Evolutionary conservation across 2,797 vertebrate species (phyloP), one percentile per base, ranked within the genome.

Genomic region (Linurgus olivaceus): DNA sequence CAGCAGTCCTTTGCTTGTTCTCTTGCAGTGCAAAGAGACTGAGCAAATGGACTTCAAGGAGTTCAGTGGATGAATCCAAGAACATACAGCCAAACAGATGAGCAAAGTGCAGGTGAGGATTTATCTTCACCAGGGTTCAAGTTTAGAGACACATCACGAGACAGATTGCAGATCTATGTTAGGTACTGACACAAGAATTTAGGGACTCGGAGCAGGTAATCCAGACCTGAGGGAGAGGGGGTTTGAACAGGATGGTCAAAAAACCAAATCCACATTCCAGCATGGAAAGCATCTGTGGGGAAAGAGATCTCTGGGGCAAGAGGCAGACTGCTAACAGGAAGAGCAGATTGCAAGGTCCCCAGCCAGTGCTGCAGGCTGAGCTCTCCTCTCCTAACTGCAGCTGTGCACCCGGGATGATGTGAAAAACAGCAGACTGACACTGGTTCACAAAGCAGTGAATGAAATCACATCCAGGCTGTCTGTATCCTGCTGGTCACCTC

Each of bases 351-450:
- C 45, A 48, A 5, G 17, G 58, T 70, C 59, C 47, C 51, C 1
- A 4, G 52, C 52, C 72, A 10, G n/a, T 17, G 28, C 67, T 82
- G 44, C 37, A 29, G 51, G 40, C 87, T 91, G 59, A 83, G 48
- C 59, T 86, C 51, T 90, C 40, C 63, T 81, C 35, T 83, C 55
- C 2, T 1, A 19, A 50, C n/a, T 5, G 8, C 91, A 94, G 91
- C 72, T 88, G 93, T 71, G 77, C 48, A 52, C 26, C 45, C 80
- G 75, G 72, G 37, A 33, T 76, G 87, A 96, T 93, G 82, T 87
- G 85, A 80, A 93, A 94, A 92, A 15, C 72, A 93, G 87, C 54
- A 58, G 59, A 24, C 40, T 82, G 35, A 33, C 33, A 50, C 57
- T 25, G 26, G 37, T 47, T 38, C 65, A 67, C 40, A 74, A 45